phyloP scores from a whole-genome alignment of 2,797 vertebrate species.

The Adelosebastes latens region DNA sequence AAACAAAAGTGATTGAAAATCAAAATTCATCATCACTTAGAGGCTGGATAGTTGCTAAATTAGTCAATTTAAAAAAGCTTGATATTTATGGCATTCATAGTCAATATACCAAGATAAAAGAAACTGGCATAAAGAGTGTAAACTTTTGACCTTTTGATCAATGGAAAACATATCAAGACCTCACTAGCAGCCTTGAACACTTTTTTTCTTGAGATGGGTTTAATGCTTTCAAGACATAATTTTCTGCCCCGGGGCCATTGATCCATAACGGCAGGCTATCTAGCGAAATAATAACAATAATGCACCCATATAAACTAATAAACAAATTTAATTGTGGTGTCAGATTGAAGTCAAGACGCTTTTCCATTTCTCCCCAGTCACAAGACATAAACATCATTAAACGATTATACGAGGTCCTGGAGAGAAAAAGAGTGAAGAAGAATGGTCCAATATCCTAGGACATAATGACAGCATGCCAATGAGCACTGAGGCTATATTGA shows the following conservation, averaged over 20 bases:
- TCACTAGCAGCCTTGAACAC: neutral
- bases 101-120: neutral
- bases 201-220: neutral
- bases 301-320: constrained; percentile 5
- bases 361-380: neutral
- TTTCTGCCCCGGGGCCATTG: neutral
- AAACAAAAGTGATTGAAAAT: too few species aligned
- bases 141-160: neutral
- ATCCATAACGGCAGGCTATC: neutral
- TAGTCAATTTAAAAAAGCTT: neutral
- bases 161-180: neutral
- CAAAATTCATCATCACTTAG: neutral
- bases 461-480: constrained; percentile 5
- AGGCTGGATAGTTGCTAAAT: neutral
- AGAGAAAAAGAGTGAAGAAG: neutral
- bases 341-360: neutral
- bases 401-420: neutral
- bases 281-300: neutral
- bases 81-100: neutral
- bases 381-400: constrained; percentile 13
- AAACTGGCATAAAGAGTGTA: neutral
- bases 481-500: constrained; percentile 15
- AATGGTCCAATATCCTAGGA: constrained; percentile 12
- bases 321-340: constrained; percentile 10
- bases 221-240: neutral